Conservation (phyloP, 2,113 vertebrate genomes). For the Petrocephalus microphthalmus region DNA sequence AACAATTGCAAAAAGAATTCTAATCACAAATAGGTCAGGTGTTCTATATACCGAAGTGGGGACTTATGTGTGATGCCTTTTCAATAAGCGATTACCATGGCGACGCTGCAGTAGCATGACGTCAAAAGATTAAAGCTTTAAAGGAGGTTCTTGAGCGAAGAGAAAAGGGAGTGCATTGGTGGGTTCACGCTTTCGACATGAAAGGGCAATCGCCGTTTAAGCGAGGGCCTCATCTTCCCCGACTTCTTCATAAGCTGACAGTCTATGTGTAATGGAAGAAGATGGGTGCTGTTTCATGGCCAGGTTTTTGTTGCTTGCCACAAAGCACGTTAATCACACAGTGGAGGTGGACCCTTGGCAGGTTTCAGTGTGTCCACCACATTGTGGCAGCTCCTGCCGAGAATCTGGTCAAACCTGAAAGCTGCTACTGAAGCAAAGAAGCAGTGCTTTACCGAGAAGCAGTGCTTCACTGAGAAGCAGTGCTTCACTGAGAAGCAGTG, state of each 20-base stretch:
- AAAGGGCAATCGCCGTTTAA: slow-evolving; percentile 14
- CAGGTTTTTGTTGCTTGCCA: not conserved
- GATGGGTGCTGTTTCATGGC: not conserved
- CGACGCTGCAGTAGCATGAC: slow-evolving; percentile 33
- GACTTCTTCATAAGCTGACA: not conserved
- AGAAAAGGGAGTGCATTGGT: slow-evolving; percentile 23
- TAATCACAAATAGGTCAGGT: slow-evolving; percentile 21
- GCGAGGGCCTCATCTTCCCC: slow-evolving; percentile 1
- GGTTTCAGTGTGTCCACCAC: not conserved
- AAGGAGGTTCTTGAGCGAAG: slow-evolving; percentile 36
- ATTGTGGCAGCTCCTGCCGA: not conserved
- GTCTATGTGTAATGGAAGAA: not conserved
- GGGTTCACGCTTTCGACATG: not conserved
- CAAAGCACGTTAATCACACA: not conserved
- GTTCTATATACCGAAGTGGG: slow-evolving; percentile 6
- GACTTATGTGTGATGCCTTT: slow-evolving; percentile 24
- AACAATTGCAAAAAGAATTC: not conserved
- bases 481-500: too few species aligned
- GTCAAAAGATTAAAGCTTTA: slow-evolving; percentile 39
- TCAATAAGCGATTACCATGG: slow-evolving; percentile 40
- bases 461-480: too few species aligned
- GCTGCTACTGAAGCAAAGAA: not conserved
- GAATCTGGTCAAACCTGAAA: not conserved
- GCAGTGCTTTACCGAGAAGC: too few species aligned
- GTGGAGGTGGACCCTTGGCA: not conserved